These are phyloP conservation scores for Zoroaster sp. DNA, from an alignment of 53 echinoderm and acorn worm species.

Conservation along the genomic window DNA sequence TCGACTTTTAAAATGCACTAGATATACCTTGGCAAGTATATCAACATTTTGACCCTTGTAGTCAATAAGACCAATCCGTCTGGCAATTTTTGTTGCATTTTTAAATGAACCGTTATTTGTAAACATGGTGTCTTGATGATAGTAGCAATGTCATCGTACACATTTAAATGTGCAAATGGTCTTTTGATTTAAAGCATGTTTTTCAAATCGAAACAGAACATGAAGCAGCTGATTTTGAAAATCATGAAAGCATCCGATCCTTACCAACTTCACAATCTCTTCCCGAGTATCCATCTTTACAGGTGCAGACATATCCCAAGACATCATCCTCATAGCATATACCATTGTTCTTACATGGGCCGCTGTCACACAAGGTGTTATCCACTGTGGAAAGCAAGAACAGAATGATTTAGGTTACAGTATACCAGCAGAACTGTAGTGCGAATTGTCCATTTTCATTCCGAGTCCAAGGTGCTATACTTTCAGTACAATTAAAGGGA, in stretches of 20 bases:
- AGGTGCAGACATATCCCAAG: slow-evolving; percentile 34
- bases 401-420: background rate
- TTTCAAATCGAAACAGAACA: background rate
- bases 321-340: background rate
- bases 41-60: too few relatives aligned
- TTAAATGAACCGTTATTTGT: background rate
- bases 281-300: background rate
- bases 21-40: too few relatives aligned
- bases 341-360: background rate
- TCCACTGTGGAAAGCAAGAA: background rate
- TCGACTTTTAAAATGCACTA: too few relatives aligned
- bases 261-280: slow-evolving; percentile 36
- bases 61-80: too few relatives aligned
- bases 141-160: background rate
- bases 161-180: background rate
- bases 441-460: too few relatives aligned
- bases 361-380: background rate
- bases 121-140: background rate
- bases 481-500: background rate
- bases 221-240: background rate
- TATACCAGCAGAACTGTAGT: too few relatives aligned
- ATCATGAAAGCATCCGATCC: background rate
- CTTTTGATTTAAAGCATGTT: background rate
- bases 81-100: background rate
- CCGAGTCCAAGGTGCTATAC: background rate